Evolutionary conservation across 2,888 invertebrate genomes (phyloP).

Genomic region (Tenthredo scrophulariae): DNA sequence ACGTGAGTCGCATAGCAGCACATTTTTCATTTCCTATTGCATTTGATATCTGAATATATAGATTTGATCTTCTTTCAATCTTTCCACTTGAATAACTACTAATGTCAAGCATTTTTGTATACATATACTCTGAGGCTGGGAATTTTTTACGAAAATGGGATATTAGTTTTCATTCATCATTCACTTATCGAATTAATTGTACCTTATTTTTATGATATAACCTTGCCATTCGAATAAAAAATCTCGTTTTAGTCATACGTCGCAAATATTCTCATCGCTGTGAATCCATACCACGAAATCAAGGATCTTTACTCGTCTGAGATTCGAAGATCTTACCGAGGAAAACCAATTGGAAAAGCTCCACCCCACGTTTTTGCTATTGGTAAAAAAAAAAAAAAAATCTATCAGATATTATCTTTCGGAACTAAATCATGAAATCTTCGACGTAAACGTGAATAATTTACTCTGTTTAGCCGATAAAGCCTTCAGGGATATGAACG

Average conservation of each 20-base stretch:
- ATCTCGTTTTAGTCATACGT: slow-evolving; percentile 92
- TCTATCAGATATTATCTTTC: slow-evolving; percentile 17
- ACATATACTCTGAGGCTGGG: not conserved
- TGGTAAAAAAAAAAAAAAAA: slow-evolving; percentile 81
- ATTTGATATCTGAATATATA: not conserved
- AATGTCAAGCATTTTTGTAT: not conserved
- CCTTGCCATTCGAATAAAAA: not conserved
- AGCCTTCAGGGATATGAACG: slow-evolving; percentile 98
- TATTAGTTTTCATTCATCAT: not conserved
- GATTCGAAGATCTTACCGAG: slow-evolving; percentile 94
- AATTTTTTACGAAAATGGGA: not conserved
- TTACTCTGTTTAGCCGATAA: slow-evolving; percentile 90
- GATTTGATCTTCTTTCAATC: not conserved
- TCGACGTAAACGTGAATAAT: slow-evolving; percentile 29
- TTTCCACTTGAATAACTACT: not conserved
- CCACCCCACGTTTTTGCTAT: slow-evolving; percentile 99
- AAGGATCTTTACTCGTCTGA: slow-evolving; percentile 90
- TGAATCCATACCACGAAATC: slow-evolving; percentile 98
- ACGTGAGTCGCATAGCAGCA: slow-evolving; percentile 85
- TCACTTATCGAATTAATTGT: not conserved
- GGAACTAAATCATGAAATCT: slow-evolving; percentile 3
- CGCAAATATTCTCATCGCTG: slow-evolving; percentile 98
- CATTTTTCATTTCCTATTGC: not conserved
- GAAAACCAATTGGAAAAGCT: slow-evolving; percentile 95
- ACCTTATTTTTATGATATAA: not conserved